Evolutionary conservation across 2,797 vertebrate genomes (phyloP), one percentile per base, ranked within the genome.

Genomic region (Gobionotothen gibberifrons): DNA sequence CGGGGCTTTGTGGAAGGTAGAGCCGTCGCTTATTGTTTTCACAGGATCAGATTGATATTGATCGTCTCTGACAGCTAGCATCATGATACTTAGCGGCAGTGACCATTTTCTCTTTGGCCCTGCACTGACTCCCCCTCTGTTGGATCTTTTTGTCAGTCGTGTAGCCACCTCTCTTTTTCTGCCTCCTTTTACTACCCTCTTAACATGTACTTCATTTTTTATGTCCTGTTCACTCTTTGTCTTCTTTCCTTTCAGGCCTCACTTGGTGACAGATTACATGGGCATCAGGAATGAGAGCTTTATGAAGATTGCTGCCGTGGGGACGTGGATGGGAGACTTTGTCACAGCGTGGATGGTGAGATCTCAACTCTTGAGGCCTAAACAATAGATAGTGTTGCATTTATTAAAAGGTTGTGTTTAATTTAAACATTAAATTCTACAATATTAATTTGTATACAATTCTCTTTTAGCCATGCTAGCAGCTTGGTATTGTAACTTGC

Each of bases 291-390:
- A 99, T 88, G 98, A 98, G 93, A 97, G 95, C 91, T 98, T 99
- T 88, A 99, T 99, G 98, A 99, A 99, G 92, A 94, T 98, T 80
- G 98, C 97, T 53, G 98, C 98, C 1, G 96, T 99, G 80, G 98
- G 98, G 76, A 99, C 98, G 15, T 99, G 98, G 98, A 97, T 99
- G 97, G 98, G 98, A 86, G 98, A 99, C 90, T 99, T 99, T 89
- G 97, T 99, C 89, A 99, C 98, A 42, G 98, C 98, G 0, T 99
- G 98, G 98, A 99, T 99, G 98, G 98, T 99, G 94, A 97, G 97
- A 85, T 55, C 43, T 5, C 40, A 56, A 10, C 19, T 56, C 12
- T 46, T 19, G 16, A 15, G 26, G 62, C 17, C 55, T 66, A 15
- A 65, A 62, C 22, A 59, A 58, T 5, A 21, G 5, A 55, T 29